Evolutionary conservation across 2,113 vertebrate genomes (phyloP).

Genomic region (Perognathus longimembris): DNA sequence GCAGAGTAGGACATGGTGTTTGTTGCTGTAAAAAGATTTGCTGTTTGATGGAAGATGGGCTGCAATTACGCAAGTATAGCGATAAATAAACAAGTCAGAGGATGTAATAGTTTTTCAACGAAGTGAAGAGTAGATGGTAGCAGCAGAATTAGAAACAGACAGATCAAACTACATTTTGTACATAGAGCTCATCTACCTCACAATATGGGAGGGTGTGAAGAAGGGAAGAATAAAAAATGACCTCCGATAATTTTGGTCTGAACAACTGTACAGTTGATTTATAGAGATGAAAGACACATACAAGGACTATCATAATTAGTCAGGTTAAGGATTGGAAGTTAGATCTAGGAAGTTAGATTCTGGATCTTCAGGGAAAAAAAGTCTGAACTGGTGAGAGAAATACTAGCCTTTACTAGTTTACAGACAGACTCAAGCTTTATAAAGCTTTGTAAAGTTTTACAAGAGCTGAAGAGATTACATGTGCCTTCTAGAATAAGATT

Average conservation of each 20-base stretch:
- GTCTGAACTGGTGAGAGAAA: neutral
- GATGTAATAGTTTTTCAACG: neutral
- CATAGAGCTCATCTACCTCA: neutral
- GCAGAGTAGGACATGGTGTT: fast-evolving
- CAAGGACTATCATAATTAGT: neutral
- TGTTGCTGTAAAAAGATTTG: neutral
- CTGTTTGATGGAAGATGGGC: neutral
- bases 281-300: neutral
- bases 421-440: too few relatives aligned
- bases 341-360: neutral
- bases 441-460: neutral
- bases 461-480: neutral
- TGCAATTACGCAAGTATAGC: neutral
- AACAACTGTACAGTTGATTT: neutral
- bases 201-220: neutral
- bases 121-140: neutral
- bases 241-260: neutral
- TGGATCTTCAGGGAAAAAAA: neutral
- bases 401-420: neutral
- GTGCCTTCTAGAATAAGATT: neutral
- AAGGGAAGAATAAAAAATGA: neutral
- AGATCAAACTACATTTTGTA: neutral
- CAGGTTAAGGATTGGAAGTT: neutral
- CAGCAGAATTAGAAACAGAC: neutral
- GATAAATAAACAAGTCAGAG: neutral